Conservation (phyloP, 92 coral and sea anemone species). For the Chrysogorgia sp. region DNA sequence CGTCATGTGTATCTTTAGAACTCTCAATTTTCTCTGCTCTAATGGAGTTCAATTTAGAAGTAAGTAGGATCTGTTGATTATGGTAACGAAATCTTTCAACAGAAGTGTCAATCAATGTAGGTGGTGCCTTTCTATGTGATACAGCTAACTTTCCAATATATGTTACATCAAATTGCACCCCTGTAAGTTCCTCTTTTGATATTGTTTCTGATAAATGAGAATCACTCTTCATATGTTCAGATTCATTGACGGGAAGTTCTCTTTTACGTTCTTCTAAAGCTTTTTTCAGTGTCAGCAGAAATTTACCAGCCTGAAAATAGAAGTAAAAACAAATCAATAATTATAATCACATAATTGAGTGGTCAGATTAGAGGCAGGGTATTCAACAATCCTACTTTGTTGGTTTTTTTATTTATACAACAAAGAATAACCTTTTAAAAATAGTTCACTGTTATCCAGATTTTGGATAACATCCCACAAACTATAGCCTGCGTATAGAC, state of each 20-base stretch:
- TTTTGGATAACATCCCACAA: no score
- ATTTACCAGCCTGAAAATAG: conserved; percentile 31
- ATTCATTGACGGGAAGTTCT: conserved; percentile 10
- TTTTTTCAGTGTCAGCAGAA: conserved; percentile 29
- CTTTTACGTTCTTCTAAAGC: conserved; percentile 47
- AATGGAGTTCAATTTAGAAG: conserved; percentile 26
- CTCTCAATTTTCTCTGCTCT: conserved; percentile 30
- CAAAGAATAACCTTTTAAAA: no score
- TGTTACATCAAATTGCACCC: conserved; percentile 69
- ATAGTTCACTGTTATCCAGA: no score
- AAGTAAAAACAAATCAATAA: not conserved
- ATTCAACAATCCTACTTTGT: no score
- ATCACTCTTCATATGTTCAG: not conserved
- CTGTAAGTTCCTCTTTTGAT: conserved; percentile 17
- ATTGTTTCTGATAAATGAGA: not conserved
- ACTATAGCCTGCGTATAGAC: no score
- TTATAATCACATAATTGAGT: not conserved
- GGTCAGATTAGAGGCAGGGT: conserved; percentile 11
- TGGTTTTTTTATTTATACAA: no score
- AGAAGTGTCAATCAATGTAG: conserved; percentile 82
- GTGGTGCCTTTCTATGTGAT: conserved; percentile 93
- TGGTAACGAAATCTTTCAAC: conserved; percentile 73
- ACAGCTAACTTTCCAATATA: conserved; percentile 85
- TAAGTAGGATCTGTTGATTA: conserved; percentile 53
- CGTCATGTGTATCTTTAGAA: not conserved